phyloP scores from a whole-genome alignment of 2,888 invertebrate species.

The Acrobasis repandana region DNA sequence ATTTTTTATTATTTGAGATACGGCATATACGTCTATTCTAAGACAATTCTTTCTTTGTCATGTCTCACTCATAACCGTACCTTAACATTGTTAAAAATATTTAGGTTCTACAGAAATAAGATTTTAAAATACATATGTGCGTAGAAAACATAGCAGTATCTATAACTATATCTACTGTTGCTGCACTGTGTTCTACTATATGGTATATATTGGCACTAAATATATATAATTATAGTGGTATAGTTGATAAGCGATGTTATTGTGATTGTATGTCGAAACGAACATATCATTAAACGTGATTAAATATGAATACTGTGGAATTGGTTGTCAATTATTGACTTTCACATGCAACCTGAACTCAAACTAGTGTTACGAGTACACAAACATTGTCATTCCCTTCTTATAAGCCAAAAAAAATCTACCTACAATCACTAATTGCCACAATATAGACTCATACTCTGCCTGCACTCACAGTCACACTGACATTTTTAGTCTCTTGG shows the following conservation, averaged over 20 bases:
- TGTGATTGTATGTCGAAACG: constrained; percentile 65
- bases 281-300: constrained; percentile 69
- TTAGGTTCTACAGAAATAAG: too few relatives aligned
- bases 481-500: too few relatives aligned
- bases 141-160: not conserved
- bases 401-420: constrained; percentile 12
- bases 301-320: constrained; percentile 47
- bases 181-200: constrained; percentile 14
- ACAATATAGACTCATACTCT: not conserved
- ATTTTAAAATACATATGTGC: too few relatives aligned
- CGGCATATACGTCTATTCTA: too few relatives aligned
- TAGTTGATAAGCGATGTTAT: constrained; percentile 47
- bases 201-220: constrained; percentile 30
- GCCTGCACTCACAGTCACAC: not conserved
- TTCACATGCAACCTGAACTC: constrained; percentile 25
- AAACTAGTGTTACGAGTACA: constrained; percentile 13
- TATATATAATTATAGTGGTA: constrained; percentile 25
- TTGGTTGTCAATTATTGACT: constrained; percentile 44
- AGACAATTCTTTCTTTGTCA: too few relatives aligned
- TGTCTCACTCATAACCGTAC: too few relatives aligned
- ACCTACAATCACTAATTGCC: constrained; percentile 33
- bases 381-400: not conserved
- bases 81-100: too few relatives aligned
- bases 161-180: not conserved
- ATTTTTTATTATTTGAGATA: too few relatives aligned